phyloP scores from a whole-genome alignment of 2,113 vertebrate genomes.

The Myocastor coypus region DNA sequence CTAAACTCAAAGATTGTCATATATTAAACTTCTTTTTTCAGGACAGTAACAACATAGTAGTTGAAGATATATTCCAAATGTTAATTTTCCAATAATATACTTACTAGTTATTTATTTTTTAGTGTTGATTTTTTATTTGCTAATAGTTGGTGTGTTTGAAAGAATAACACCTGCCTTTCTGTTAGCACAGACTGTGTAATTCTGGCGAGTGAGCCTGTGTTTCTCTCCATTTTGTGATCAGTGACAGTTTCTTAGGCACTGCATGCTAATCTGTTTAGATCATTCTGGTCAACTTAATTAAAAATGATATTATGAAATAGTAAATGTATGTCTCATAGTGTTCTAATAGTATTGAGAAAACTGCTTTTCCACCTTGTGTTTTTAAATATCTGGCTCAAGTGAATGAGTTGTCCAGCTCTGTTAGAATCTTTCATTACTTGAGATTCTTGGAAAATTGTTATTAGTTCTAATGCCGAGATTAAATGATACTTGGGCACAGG shows the following conservation, averaged over 20 bases:
- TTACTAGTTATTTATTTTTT: background rate
- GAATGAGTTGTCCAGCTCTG: background rate
- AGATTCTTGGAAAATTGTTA: slow-evolving; percentile 11
- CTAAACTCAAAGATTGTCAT: slow-evolving; percentile 21
- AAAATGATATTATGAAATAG: background rate
- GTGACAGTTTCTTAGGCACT: background rate
- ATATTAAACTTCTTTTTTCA: background rate
- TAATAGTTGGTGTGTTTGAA: slow-evolving; percentile 10
- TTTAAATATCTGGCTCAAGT: slow-evolving; percentile 43
- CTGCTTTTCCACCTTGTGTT: slow-evolving; percentile 27
- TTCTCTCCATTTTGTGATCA: background rate
- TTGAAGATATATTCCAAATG: background rate
- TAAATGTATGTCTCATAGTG: background rate
- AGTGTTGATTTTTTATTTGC: background rate
- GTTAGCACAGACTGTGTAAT: background rate
- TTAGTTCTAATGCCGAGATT: slow-evolving; percentile 35
- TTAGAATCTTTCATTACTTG: slow-evolving; percentile 29
- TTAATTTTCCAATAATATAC: slow-evolving; percentile 50
- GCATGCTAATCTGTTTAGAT: background rate
- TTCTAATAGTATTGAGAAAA: slow-evolving; percentile 11
- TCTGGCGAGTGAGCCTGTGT: background rate
- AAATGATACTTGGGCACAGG: slow-evolving; percentile 13
- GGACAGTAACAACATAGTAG: background rate
- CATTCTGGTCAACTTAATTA: slow-evolving; percentile 11
- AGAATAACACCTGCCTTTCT: background rate